Percentiles rank a stretch among this genome's conserved stretches.
phyloP scores from a whole-genome alignment of 2,888 invertebrate species.

The Psylliodes chrysocephalus region DNA sequence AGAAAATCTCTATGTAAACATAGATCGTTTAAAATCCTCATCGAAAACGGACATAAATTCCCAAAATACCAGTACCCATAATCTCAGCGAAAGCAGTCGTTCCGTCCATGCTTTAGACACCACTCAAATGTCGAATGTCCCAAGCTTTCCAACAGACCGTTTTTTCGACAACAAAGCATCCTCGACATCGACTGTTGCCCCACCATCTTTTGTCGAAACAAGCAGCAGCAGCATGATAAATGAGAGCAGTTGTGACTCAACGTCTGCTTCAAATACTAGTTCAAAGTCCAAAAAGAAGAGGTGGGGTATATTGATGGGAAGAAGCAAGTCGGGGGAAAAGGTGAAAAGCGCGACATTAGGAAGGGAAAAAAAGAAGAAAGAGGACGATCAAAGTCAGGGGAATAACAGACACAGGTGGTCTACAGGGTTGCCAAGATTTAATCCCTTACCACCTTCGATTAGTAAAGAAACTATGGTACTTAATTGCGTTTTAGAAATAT shows the following conservation, averaged over 20 bases:
- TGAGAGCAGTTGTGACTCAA: constrained; percentile 46
- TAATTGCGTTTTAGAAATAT: no score
- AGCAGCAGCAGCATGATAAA: constrained; percentile 36
- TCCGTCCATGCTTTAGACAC: constrained; percentile 41
- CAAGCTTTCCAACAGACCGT: neutral
- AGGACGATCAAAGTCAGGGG: constrained; percentile 65
- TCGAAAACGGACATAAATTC: constrained; percentile 50
- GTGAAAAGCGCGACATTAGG: constrained; percentile 77
- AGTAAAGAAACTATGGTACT: constrained; percentile 86
- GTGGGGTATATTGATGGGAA: constrained; percentile 77
- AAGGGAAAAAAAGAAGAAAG: constrained; percentile 70
- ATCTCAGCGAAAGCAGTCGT: constrained; percentile 33
- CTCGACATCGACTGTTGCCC: constrained; percentile 19
- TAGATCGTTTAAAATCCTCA: constrained; percentile 50
- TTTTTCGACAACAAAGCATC: constrained; percentile 12
- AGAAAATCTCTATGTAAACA: constrained; percentile 61
- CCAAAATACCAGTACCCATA: constrained; percentile 36
- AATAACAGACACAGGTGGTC: constrained; percentile 76
- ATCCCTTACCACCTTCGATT: constrained; percentile 79
- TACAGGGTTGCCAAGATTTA: constrained; percentile 75
- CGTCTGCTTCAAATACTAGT: constrained; percentile 48
- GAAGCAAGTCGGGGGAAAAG: constrained; percentile 69
- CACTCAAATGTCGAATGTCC: constrained; percentile 25
- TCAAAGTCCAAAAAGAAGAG: constrained; percentile 67
- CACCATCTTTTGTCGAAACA: constrained; percentile 34